Percentiles rank a stretch among this genome's conserved stretches.
phyloP scores from a whole-genome alignment of 2,888 invertebrate genomes.

The Gortyna flavago region DNA sequence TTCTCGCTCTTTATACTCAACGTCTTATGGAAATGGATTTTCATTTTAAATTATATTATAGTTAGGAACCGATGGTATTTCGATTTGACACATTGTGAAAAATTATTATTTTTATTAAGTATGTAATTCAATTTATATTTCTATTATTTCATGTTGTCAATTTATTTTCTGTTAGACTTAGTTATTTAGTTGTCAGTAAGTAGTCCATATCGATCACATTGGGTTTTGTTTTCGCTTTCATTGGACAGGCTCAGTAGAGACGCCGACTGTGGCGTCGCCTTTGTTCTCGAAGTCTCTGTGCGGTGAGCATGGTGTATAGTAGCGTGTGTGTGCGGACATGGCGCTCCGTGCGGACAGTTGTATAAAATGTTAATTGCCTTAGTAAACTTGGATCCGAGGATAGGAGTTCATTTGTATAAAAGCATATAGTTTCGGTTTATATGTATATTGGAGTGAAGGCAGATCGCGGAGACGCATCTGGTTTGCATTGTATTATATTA shows the following conservation, averaged over 20 bases:
- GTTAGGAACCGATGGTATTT: constrained; percentile 55
- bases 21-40: constrained; percentile 37
- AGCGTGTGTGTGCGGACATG: neutral
- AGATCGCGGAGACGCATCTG: constrained; percentile 37
- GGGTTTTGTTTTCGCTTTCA: constrained; percentile 14
- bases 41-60: constrained; percentile 55
- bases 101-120: constrained; percentile 56
- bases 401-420: constrained; percentile 68
- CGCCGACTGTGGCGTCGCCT: neutral
- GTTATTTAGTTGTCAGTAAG: constrained; percentile 28
- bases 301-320: neutral
- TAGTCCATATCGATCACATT: constrained; percentile 3
- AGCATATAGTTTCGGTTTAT: constrained; percentile 65
- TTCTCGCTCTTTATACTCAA: constrained; percentile 56
- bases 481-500: constrained; percentile 83
- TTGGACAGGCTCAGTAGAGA: neutral
- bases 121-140: constrained; percentile 51
- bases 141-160: constrained; percentile 48
- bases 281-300: neutral
- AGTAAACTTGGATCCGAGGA: constrained; percentile 61
- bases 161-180: constrained; percentile 51
- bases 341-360: constrained; percentile 63
- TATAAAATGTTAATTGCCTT: constrained; percentile 78
- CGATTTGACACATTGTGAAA: constrained; percentile 51
- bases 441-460: constrained; percentile 75